Conservation (phyloP, 1,140 invertebrate species). For the Hylaeus volcanicus region DNA sequence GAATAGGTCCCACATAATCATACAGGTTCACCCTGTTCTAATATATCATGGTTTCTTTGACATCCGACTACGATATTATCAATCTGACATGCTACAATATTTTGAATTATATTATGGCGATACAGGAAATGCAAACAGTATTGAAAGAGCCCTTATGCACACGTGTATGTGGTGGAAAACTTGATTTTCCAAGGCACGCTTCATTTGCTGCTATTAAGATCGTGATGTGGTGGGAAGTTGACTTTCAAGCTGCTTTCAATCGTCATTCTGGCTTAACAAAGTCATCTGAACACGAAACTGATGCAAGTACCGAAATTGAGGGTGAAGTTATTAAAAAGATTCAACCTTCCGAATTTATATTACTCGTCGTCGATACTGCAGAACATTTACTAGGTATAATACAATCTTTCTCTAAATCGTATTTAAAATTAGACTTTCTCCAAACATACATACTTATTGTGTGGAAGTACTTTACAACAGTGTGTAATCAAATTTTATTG, state of each 20-base stretch:
- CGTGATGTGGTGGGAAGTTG: constrained; percentile 88
- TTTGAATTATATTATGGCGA: background rate
- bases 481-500: background rate
- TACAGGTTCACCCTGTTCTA: no score
- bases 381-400: constrained; percentile 82
- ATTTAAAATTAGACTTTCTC: background rate
- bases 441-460: background rate
- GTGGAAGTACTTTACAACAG: background rate
- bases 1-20: no score
- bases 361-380: constrained; percentile 85
- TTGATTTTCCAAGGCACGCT: constrained; percentile 89
- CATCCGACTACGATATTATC: no score
- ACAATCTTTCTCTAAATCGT: background rate
- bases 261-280: constrained; percentile 79
- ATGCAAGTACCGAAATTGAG: constrained; percentile 56
- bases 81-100: no score
- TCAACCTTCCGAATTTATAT: constrained; percentile 86
- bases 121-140: constrained; percentile 86
- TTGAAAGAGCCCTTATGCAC: constrained; percentile 87
- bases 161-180: constrained; percentile 86
- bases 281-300: constrained; percentile 24
- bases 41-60: background rate
- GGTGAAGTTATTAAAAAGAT: constrained; percentile 85
- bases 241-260: constrained; percentile 83
- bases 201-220: constrained; percentile 90